Percentiles rank a stretch among this genome's conserved stretches.
Evolutionary conservation across 2,888 invertebrate species (phyloP).

Genomic region (Eupithecia tripunctaria): DNA sequence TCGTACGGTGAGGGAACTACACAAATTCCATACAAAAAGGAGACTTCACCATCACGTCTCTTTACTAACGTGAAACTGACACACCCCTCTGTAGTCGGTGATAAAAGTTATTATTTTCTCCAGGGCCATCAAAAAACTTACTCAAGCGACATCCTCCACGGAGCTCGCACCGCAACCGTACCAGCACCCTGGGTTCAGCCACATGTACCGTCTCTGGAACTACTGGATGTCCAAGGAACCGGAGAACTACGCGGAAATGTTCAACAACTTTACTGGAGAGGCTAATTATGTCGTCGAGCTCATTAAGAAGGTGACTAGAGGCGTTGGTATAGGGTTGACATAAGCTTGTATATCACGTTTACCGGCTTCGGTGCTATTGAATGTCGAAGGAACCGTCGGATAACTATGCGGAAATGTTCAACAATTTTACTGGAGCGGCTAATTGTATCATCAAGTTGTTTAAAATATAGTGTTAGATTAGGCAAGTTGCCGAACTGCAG

Average conservation of each 20-base stretch:
- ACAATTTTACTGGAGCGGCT: conserved; percentile 82
- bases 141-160: conserved; percentile 49
- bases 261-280: conserved; percentile 85
- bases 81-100: too few relatives aligned
- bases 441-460: conserved; percentile 82
- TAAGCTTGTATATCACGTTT: conserved; percentile 65
- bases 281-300: conserved; percentile 83
- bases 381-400: conserved; percentile 89
- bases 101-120: neutral
- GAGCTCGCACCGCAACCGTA: conserved; percentile 61
- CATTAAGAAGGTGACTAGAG: conserved; percentile 73
- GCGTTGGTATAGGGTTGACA: too few relatives aligned
- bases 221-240: conserved; percentile 91
- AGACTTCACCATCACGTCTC: too few relatives aligned
- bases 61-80: too few relatives aligned
- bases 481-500: too few relatives aligned
- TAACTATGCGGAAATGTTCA: conserved; percentile 86
- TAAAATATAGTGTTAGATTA: too few relatives aligned
- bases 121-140: conserved; percentile 67
- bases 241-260: conserved; percentile 84
- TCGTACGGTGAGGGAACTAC: too few relatives aligned
- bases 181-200: conserved; percentile 76
- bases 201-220: conserved; percentile 88
- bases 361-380: conserved; percentile 89
- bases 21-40: too few relatives aligned